These are phyloP conservation scores for Junonia oenone DNA, from an alignment of 2,888 invertebrate genomes.

Conservation along the genomic window DNA sequence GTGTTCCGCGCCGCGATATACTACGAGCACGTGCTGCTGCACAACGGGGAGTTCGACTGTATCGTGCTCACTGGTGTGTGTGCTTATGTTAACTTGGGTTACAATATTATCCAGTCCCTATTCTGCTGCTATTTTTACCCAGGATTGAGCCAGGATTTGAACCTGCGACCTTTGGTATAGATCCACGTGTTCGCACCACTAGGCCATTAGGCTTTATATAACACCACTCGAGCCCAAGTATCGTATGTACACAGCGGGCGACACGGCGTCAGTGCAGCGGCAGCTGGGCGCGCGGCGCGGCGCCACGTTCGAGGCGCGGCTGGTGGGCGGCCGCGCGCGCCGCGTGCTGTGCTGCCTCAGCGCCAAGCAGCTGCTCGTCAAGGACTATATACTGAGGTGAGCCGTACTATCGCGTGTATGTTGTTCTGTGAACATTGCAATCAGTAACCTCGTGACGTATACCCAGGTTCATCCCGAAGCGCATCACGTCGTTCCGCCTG, in stretches of 20 bases:
- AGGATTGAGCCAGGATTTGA: too few relatives aligned
- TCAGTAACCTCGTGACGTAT: too few relatives aligned
- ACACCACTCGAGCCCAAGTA: too few relatives aligned
- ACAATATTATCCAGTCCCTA: too few relatives aligned
- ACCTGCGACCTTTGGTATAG: too few relatives aligned
- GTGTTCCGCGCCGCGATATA: constrained; percentile 90
- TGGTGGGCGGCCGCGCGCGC: constrained; percentile 65
- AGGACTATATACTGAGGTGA: constrained; percentile 50
- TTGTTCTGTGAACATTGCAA: too few relatives aligned
- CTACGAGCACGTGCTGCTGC: constrained; percentile 86
- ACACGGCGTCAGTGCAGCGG: constrained; percentile 91
- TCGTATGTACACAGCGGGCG: too few relatives aligned
- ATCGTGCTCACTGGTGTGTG: constrained; percentile 89
- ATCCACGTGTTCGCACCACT: too few relatives aligned
- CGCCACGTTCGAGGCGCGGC: constrained; percentile 90
- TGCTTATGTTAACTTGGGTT: too few relatives aligned
- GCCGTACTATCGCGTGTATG: too few relatives aligned
- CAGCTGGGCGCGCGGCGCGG: constrained; percentile 91
- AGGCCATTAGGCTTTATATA: too few relatives aligned
- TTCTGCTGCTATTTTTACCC: neutral
- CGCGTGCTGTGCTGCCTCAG: constrained; percentile 94
- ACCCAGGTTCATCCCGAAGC: constrained; percentile 93
- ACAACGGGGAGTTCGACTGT: constrained; percentile 94
- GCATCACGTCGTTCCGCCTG: constrained; percentile 93
- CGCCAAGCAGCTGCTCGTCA: constrained; percentile 93